These are phyloP conservation scores for Empis livida DNA, from an alignment of 2,888 invertebrate species.

Conservation along the genomic window DNA sequence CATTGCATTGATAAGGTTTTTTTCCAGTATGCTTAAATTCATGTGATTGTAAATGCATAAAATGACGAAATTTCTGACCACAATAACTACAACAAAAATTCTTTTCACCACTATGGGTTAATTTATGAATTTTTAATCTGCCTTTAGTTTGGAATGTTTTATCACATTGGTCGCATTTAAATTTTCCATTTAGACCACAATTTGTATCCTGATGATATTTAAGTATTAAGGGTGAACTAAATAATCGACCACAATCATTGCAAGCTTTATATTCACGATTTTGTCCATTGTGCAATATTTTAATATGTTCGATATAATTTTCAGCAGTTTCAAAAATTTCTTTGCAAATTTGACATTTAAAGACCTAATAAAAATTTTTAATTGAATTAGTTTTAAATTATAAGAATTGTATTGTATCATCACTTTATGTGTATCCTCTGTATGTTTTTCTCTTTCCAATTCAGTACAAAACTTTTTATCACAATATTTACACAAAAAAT, in stretches of 20 bases:
- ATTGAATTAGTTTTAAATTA: background rate
- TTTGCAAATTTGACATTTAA: conserved; percentile 31
- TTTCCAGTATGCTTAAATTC: conserved; percentile 27
- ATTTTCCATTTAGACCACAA: conserved; percentile 35
- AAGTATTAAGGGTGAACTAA: conserved; percentile 32
- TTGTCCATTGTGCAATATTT: conserved; percentile 29
- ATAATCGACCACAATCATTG: conserved; percentile 35
- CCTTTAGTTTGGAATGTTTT: conserved; percentile 24
- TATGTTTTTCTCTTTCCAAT: conserved; percentile 25
- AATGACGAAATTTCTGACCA: conserved; percentile 24
- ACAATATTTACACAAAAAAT: conserved; percentile 32
- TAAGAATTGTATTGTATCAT: background rate
- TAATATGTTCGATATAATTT: conserved; percentile 32
- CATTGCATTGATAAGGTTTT: conserved; percentile 28
- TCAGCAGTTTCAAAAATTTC: conserved; percentile 24
- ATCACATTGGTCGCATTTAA: conserved; percentile 29
- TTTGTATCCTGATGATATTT: conserved; percentile 29
- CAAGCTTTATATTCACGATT: conserved; percentile 32
- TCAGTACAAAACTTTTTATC: conserved; percentile 25
- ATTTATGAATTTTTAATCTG: conserved; percentile 24
- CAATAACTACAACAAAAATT: conserved; percentile 29
- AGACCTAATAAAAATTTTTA: conserved; percentile 9
- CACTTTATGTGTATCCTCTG: conserved; percentile 20
- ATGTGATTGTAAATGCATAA: conserved; percentile 24
- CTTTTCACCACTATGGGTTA: conserved; percentile 24